Evolutionary conservation across 2,888 invertebrate genomes (phyloP), one percentile per base, ranked within the genome.

Genomic region (Napeogenes inachia): DNA sequence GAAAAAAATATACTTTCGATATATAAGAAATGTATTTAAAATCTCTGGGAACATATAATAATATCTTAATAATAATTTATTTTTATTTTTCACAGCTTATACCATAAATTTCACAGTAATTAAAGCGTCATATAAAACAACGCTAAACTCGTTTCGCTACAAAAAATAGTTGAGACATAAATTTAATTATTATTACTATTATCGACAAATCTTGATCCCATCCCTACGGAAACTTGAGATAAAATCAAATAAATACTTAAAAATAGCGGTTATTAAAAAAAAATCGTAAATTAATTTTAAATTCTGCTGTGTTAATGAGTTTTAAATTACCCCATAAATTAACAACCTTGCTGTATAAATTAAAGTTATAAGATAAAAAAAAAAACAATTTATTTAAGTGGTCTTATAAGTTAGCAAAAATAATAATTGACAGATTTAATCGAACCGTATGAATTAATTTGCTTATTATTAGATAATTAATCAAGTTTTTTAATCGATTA

Each of bases 401-500:
- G 42, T 42, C 42, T 10, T 6, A 10, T 10, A 21, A 10, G 42
- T 42, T 10, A 21, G 21, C 21, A 21, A 21, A 21, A 21, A 21
- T 47, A 56, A n/a, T 46, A 59, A 46, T 65, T 53, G 62, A 66
- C 62, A 61, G 61, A 63, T 64, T 57, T 57, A 64, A 63, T 68
- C 61, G 59, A 63, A 21, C 59, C 63, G 54, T 59, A 64, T 66
- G 59, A 64, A 68, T 62, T 68, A 66, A 68, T 68, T 66, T 63
- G 63, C 60, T 64, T 66, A 61, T 67, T 57, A 62, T 60, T 56
- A 63, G 62, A 56, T 64, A 61, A 63, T 50, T 62, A 65, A 65
- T 62, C 62, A 60, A 21, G 21, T 21, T 21, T 21, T 21, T 21
- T 21, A 21, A 58, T 57, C 53, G 63, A 63, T 63, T 59, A 60